A percentile compares a stretch with the other conserved stretches of the same genome.
phyloP scores from a whole-genome alignment of 2,797 vertebrate genomes.

The Chanos chanos region DNA sequence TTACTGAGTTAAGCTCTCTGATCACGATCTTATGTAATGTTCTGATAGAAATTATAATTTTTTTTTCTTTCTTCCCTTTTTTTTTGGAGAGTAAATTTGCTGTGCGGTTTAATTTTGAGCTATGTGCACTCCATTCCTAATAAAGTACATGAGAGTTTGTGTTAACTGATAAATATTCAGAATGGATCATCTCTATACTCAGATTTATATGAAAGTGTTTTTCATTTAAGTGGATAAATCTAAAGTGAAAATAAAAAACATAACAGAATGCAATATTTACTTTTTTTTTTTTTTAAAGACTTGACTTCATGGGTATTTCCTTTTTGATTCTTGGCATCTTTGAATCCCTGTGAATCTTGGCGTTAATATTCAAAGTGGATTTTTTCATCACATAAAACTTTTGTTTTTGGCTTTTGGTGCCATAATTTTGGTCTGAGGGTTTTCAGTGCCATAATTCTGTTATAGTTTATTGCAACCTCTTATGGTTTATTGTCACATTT shows the following conservation, averaged over 20 bases:
- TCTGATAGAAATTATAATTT: constrained; percentile 27
- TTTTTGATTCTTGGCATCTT: too few relatives aligned
- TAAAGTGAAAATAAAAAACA: too few relatives aligned
- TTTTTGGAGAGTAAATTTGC: constrained; percentile 18
- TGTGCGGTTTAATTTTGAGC: constrained; percentile 5
- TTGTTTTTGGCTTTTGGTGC: too few relatives aligned
- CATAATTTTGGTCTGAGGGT: too few relatives aligned
- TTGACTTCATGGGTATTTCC: too few relatives aligned
- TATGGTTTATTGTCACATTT: too few relatives aligned
- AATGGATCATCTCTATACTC: constrained; percentile 4
- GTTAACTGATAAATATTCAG: constrained; percentile 6
- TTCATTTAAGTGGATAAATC: too few relatives aligned
- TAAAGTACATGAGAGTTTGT: constrained; percentile 14
- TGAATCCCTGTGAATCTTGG: not conserved
- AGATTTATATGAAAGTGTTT: constrained; percentile 12
- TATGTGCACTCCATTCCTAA: constrained; percentile 16
- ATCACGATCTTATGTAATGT: constrained; percentile 29
- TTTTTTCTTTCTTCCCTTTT: too few relatives aligned
- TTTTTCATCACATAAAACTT: not conserved
- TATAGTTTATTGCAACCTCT: too few relatives aligned
- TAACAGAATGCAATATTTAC: too few relatives aligned
- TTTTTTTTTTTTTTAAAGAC: too few relatives aligned
- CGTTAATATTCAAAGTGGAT: not conserved
- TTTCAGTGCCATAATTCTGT: too few relatives aligned
- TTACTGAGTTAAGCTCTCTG: constrained; percentile 16